phyloP scores from a whole-genome alignment of 1,140 invertebrate species.

The Homarus americanus region DNA sequence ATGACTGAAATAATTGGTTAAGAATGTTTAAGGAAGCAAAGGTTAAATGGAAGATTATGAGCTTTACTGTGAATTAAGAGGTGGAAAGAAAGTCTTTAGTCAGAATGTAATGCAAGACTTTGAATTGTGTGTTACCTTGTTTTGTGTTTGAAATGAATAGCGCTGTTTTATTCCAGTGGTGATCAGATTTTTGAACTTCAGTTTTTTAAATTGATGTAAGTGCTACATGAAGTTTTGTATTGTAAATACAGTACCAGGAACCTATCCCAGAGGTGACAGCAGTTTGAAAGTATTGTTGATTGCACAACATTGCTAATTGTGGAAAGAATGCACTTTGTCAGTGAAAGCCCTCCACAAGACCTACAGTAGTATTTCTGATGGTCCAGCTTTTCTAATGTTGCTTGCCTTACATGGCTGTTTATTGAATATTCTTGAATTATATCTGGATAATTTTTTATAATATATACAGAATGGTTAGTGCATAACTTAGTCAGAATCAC shows the following conservation, averaged over 20 bases:
- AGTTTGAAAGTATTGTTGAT: background rate
- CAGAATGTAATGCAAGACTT: no score
- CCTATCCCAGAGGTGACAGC: background rate
- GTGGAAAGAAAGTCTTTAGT: no score
- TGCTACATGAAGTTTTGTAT: background rate
- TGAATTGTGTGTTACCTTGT: background rate
- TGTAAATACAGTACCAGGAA: conserved; percentile 16
- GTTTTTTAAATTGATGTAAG: conserved; percentile 55
- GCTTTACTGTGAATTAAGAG: no score
- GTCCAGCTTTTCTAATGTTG: conserved; percentile 7
- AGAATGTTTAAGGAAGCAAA: no score
- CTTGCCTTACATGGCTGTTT: background rate
- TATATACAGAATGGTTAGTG: background rate
- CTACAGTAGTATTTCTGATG: conserved; percentile 20
- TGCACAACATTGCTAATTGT: background rate
- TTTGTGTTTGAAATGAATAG: background rate
- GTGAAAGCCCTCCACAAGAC: conserved; percentile 41
- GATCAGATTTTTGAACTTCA: conserved; percentile 47
- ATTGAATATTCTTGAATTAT: background rate
- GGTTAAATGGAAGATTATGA: no score
- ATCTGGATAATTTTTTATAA: background rate
- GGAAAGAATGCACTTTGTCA: background rate
- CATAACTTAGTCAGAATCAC: background rate
- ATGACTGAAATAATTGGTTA: no score
- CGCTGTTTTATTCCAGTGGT: conserved; percentile 45